Base-by-base conservation (phyloP, 2,888 invertebrate species). In the Noctua janthina region DNA sequence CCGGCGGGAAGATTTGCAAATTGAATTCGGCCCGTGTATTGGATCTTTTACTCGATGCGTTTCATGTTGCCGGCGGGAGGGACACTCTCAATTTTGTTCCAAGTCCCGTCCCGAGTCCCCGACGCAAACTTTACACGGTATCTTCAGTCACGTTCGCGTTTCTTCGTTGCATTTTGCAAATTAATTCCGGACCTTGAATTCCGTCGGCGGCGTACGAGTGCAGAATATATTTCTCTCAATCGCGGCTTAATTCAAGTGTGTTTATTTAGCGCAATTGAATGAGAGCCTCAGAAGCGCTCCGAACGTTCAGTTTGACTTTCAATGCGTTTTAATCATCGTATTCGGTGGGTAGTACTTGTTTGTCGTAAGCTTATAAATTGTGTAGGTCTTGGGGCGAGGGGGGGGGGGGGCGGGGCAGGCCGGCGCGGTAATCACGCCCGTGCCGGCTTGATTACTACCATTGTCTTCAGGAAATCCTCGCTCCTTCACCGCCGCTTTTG, bases 401-500 rank as follows among this genome's bases (percentile, higher is more conserved):
- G 79, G 79, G 78, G 17, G 78, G 82, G 79, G 77, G 79, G 75
- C 82, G 66, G 77, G 49, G 79, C 20, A 71, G 85, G 86, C 81
- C 85, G 85, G 86, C 87, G 90, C 86, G 91, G 92, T 93, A 93
- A 93, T 94, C 93, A 92, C 91, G 93, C 91, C 89, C 87, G 91
- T 90, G 89, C 91, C 90, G 92, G 88, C 89, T 93, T 95, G 95
- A 95, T 95, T 95, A 94, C 94, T 91, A 90, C 93, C 91, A 95
- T 95, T 96, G 95, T 96, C 94, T 95, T 92, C 88, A 90, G 91
- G 92, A 93, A 93, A 93, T 93, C 93, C 92, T 93, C 93, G 92
- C 91, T 94, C 90, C 93, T 94, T 92, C 90, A 90, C 91, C 91
- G 90, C 87, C 85, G 92, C 92, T 92, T 93, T 95, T 95, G 95